Conservation (phyloP, 2,797 vertebrate genomes). For the Rhinogobio ventralis region DNA sequence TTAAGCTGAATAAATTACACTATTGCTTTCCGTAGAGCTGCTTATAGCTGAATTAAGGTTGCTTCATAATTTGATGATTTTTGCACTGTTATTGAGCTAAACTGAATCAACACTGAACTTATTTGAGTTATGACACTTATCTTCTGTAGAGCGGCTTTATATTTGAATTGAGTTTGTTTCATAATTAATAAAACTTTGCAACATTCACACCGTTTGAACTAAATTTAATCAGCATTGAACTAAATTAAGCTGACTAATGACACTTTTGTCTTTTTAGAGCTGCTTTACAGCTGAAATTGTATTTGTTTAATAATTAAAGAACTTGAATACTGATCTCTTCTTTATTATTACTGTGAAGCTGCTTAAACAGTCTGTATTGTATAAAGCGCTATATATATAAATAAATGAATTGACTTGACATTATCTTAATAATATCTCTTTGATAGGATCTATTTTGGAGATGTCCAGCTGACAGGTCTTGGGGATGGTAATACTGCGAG, state of each 20-base stretch:
- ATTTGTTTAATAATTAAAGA: background rate
- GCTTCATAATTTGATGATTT: background rate
- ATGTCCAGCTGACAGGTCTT: conserved; percentile 93
- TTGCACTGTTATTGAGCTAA: background rate
- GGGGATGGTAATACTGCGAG: conserved; percentile 88
- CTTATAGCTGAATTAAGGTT: background rate
- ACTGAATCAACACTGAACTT: too few species aligned
- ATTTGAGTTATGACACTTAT: too few species aligned
- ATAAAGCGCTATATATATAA: background rate
- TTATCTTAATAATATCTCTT: conserved; percentile 34
- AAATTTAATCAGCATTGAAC: background rate
- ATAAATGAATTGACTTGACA: background rate
- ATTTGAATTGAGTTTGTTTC: background rate
- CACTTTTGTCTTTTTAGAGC: background rate
- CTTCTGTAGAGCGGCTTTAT: background rate
- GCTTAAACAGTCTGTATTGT: background rate
- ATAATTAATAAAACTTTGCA: background rate
- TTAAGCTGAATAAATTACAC: background rate
- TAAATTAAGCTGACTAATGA: background rate
- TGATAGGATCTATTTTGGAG: conserved; percentile 96
- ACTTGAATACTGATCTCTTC: background rate
- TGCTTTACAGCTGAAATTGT: background rate
- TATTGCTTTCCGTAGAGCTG: background rate
- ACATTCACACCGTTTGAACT: background rate
- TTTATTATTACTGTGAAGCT: background rate